Percentiles rank a stretch among this genome's conserved stretches.
These are phyloP conservation scores for Autographa gamma DNA, from an alignment of 2,888 invertebrate species.

Conservation along the genomic window DNA sequence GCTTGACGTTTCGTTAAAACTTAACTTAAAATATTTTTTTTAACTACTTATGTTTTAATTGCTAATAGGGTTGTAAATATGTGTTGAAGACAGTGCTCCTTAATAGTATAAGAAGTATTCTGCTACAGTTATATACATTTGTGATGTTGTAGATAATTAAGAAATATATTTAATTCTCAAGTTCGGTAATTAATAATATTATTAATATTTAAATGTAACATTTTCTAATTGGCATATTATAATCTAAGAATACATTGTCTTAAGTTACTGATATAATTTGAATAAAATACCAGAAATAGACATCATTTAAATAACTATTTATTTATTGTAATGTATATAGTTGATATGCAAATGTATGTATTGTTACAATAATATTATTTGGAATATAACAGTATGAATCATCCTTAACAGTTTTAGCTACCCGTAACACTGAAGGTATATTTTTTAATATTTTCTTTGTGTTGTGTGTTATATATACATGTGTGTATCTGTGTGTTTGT, in stretches of 20 bases:
- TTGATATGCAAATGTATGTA: background rate
- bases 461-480: conserved; percentile 41
- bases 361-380: conserved; percentile 3
- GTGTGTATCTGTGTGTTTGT: conserved; percentile 9
- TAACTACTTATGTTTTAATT: no score
- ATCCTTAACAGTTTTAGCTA: conserved; percentile 41
- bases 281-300: no score
- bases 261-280: no score
- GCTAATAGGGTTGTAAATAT: no score
- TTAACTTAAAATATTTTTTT: no score
- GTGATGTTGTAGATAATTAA: no score
- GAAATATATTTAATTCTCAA: no score
- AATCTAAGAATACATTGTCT: background rate
- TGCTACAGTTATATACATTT: background rate
- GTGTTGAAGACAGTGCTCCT: background rate
- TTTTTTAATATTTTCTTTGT: conserved; percentile 43
- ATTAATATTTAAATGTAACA: no score
- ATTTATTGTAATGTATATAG: background rate
- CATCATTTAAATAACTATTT: background rate
- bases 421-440: conserved; percentile 43
- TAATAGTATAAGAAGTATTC: background rate
- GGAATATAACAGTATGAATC: conserved; percentile 34
- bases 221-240: no score
- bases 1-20: no score
- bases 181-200: no score